phyloP scores from a whole-genome alignment of 2,797 vertebrate species.

The Enteromius afrohamiltoni region DNA sequence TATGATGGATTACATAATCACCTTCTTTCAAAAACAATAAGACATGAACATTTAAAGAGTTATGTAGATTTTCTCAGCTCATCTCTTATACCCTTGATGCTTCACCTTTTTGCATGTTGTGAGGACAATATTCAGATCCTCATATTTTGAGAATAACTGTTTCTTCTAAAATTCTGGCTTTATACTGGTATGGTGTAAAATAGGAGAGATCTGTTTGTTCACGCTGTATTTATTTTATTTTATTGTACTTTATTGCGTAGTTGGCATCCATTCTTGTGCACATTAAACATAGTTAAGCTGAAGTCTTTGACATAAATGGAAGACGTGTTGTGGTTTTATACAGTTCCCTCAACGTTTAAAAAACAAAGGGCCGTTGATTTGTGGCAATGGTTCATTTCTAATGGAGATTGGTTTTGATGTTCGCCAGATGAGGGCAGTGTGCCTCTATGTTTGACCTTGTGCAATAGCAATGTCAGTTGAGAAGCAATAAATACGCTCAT shows the following conservation, averaged over 20 bases:
- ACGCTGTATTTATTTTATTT: no score
- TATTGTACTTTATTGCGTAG: background rate
- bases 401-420: background rate
- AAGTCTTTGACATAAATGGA: background rate
- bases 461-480: background rate
- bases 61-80: background rate
- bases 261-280: background rate
- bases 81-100: background rate
- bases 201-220: background rate
- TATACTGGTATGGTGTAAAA: background rate
- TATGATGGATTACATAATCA: background rate
- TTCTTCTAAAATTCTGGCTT: background rate
- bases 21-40: background rate
- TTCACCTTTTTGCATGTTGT: background rate
- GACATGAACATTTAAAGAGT: background rate
- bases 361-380: background rate
- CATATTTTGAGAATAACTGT: background rate
- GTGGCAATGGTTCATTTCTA: background rate
- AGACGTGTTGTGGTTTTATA: background rate
- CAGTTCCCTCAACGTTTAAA: background rate
- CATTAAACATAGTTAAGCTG: background rate
- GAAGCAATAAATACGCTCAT: background rate
- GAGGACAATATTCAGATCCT: background rate
- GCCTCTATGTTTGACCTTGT: background rate
- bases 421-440: conserved; percentile 27